Evolutionary conservation across 2,113 vertebrate genomes (phyloP).

Genomic region (Furnarius figulus): DNA sequence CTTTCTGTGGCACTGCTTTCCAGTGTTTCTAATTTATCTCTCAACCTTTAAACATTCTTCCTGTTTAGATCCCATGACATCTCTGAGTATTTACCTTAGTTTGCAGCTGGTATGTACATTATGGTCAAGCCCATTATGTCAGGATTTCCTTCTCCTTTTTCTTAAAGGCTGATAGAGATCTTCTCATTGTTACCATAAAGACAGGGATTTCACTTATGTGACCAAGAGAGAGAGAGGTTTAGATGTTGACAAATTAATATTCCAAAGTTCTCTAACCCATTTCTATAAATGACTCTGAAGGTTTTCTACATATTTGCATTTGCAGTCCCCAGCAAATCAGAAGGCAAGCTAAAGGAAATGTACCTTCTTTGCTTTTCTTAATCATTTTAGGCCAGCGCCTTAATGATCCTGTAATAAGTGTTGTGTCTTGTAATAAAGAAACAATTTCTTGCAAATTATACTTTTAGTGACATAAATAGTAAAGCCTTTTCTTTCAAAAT

Average conservation of each 20-base stretch:
- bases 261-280: not conserved
- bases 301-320: not conserved
- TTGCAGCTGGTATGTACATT: not conserved
- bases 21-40: not conserved
- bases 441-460: not conserved
- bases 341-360: not conserved
- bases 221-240: not conserved
- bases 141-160: not conserved
- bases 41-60: not conserved
- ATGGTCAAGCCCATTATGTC: not conserved
- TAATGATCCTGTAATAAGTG: not conserved
- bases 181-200: not conserved
- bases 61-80: not conserved
- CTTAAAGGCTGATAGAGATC: not conserved
- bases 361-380: not conserved
- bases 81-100: not conserved
- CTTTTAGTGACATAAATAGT: not conserved
- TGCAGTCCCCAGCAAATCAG: not conserved
- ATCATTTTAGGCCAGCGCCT: not conserved
- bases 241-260: not conserved
- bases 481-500: not conserved
- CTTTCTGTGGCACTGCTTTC: not conserved
- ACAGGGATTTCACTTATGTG: not conserved
- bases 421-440: not conserved
- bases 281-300: not conserved